Base-by-base conservation (phyloP, 2,113 vertebrate species). In the Sialia sialis region DNA sequence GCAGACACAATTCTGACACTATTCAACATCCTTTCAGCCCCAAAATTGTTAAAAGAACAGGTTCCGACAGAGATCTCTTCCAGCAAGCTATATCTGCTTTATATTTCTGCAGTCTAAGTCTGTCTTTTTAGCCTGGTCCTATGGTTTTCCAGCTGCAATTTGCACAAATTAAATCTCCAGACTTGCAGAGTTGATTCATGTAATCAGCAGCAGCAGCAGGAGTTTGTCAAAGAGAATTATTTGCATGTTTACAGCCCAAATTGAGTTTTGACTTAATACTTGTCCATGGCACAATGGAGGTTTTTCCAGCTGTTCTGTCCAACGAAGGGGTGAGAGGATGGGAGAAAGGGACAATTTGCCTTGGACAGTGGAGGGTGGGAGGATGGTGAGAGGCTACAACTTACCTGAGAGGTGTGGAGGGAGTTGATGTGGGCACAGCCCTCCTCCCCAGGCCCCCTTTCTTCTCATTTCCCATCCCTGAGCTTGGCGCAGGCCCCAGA, bases 191-290 rank as follows among this genome's bases (percentile, higher is more conserved):
- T 16, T 76, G 86, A 60, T 78, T 77, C 84, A 49, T 12, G 3
- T 30, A 27, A 79, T 66, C 84, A 94, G 32, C 36, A 70, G 70
- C 22, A 64, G 59, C 76, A 63, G 77, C 44, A 56, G 92, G 84
- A 93, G 44, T 93, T 78, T 84, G 87, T 67, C 84, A 78, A 39
- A 84, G 84, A 56, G 69, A 84, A 66, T 73, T 59, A 89, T 77
- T 93, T 84, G 84, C 36, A 23, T 54, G 60, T 88, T 92, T 87
- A 79, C 52, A 84, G 62, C 52, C 76, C 69, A 51, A 84, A 68
- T 11, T 67, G 55, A 59, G n/a, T 70, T 91, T 84, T 66, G 52
- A 81, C 64, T 94, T 62, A 32, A 32, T 60, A 32, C 59, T 67
- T 38, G 32, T 30, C 76, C 23, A 1, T 11, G 44, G 44, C 44